Percentiles rank a stretch among this genome's conserved stretches.
Conservation (phyloP, 2,888 invertebrate genomes). For the Drosophila histrio region DNA sequence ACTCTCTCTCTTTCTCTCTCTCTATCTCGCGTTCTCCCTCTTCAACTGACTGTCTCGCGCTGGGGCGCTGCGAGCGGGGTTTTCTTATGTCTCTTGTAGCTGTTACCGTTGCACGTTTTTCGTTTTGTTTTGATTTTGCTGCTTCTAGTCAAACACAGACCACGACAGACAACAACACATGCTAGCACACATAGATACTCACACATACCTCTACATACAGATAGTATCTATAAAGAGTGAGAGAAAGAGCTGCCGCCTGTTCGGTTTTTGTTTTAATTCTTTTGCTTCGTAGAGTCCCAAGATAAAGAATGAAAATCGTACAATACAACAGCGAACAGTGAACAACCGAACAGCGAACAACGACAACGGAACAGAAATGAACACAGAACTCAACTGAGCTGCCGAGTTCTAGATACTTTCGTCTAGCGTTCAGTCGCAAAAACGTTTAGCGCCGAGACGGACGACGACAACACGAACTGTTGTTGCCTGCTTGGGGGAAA, state of each 20-base stretch:
- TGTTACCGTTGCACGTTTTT: constrained; percentile 71
- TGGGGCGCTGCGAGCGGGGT: constrained; percentile 8
- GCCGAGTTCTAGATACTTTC: constrained; percentile 82
- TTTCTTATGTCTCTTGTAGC: constrained; percentile 34
- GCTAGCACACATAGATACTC: constrained; percentile 40
- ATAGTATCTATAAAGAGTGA: constrained; percentile 6
- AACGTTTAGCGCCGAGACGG: constrained; percentile 69
- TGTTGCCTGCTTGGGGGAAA: constrained; percentile 38
- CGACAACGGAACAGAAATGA: constrained; percentile 23
- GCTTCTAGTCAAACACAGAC: constrained; percentile 52
- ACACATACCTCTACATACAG: constrained; percentile 20
- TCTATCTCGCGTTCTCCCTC: neutral
- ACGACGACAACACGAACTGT: constrained; percentile 40
- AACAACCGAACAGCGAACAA: neutral
- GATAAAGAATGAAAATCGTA: constrained; percentile 68
- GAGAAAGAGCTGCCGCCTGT: constrained; percentile 21
- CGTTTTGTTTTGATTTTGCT: constrained; percentile 76
- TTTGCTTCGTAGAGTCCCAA: constrained; percentile 63
- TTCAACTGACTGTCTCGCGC: neutral
- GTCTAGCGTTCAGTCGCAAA: constrained; percentile 77
- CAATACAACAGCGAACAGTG: constrained; percentile 21
- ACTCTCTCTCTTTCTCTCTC: neutral
- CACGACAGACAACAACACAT: constrained; percentile 2
- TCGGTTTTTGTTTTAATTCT: constrained; percentile 78
- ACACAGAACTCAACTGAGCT: constrained; percentile 33